Base-by-base conservation (phyloP, 2,888 invertebrate species). In the Phyllotreta striolata region DNA sequence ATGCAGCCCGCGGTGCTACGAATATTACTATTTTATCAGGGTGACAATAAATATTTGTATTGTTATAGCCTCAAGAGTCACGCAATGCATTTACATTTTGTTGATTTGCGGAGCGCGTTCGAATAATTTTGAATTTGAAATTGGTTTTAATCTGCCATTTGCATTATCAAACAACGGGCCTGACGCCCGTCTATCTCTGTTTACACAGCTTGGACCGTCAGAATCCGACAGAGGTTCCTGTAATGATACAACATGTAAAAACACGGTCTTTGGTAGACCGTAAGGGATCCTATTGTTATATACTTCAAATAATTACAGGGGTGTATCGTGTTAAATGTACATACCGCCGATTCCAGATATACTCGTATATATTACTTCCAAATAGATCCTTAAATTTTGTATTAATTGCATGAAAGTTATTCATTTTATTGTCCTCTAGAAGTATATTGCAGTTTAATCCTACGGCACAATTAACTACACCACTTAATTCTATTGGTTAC, bases 71-170 rank as follows among this genome's bases (percentile, higher is more conserved):
- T 66, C 66, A 71, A 67, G 67, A 70, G 70, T 71, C 70, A 72
- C 70, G 66, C 69, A 67, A 69, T 66, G 66, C 68, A 72, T 72
- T 72, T 71, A 66, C 70, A 70, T 72, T 71, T 72, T 72, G 71
- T 71, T 71, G 70, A 68, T 72, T 70, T 71, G 71, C 68, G 72
- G 70, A 71, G 69, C 68, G 71, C 72, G 74, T 71, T 67, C 72
- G 72, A 75, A 73, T 73, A 74, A 74, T 77, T 79, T 76, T 78
- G 78, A 80, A 79, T 80, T 76, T 74, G 77, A 77, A 80, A 80
- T 80, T 79, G 79, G 79, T 80, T 80, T 81, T 80, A 80, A 80
- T 81, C 79, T 79, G 78, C 77, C 79, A 81, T 80, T 81, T 81
- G 79, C 80, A 80, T 81, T 79, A 79, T 79, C 79, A 79, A 80